These are phyloP conservation scores for Digitonthophagus gazella DNA, from an alignment of 2,888 invertebrate species.

Conservation along the genomic window DNA sequence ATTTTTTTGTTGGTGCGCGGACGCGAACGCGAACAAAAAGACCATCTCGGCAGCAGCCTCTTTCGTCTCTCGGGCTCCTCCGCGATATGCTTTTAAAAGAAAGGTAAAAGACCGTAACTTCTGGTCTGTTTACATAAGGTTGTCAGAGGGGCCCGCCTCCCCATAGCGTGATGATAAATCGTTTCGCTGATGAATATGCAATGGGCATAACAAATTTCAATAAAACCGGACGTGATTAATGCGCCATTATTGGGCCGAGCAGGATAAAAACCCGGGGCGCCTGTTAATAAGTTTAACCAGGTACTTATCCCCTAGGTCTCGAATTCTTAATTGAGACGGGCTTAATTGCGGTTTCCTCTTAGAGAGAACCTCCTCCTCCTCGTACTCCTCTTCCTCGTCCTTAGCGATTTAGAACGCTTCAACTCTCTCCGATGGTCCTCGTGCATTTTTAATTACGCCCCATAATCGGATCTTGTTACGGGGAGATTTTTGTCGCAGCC, in stretches of 20 bases:
- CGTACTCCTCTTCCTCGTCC: background rate
- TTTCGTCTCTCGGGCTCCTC: background rate
- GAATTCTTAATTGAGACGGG: background rate
- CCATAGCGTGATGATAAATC: slow-evolving; percentile 44
- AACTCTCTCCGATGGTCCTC: too few relatives aligned
- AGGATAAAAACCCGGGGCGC: slow-evolving; percentile 9
- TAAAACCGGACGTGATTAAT: slow-evolving; percentile 48
- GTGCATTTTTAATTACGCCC: background rate
- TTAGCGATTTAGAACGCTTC: slow-evolving; percentile 1
- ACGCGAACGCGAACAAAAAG: background rate
- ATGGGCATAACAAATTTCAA: slow-evolving; percentile 49
- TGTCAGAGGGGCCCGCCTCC: slow-evolving; percentile 40
- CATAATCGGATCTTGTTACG: background rate
- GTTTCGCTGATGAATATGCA: slow-evolving; percentile 49
- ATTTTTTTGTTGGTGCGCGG: background rate
- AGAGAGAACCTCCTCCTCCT: too few relatives aligned
- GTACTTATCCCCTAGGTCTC: slow-evolving; percentile 1
- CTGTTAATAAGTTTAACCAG: background rate
- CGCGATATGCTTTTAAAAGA: slow-evolving; percentile 6
- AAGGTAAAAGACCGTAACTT: slow-evolving; percentile 29
- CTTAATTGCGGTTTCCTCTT: slow-evolving; percentile 17
- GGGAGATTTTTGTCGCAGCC: too few relatives aligned
- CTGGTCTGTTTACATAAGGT: slow-evolving; percentile 39
- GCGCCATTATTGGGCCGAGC: slow-evolving; percentile 32
- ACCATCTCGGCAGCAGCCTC: background rate